A percentile compares a stretch with the other conserved stretches of the same genome.
These are phyloP conservation scores for Apteryx owenii DNA, from an alignment of 2,113 vertebrate species.

Conservation along the genomic window DNA sequence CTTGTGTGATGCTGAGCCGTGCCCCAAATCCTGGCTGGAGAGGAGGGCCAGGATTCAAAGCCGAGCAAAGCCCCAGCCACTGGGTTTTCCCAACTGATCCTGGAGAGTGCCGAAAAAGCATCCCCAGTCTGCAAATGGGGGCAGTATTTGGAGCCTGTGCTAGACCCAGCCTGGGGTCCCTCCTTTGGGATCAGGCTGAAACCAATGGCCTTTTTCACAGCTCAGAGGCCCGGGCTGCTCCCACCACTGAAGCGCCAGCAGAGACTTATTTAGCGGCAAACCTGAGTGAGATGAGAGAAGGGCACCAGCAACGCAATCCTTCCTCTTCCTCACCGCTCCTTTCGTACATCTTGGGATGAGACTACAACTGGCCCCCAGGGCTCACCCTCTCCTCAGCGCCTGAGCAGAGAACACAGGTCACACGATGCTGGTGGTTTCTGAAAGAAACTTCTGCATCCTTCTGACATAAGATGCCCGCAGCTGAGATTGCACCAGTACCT, in stretches of 20 bases:
- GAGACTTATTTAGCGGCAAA: not conserved
- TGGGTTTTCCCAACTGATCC: fast-evolving
- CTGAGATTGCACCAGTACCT: fast-evolving
- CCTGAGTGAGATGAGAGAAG: fast-evolving
- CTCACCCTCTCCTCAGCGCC: fast-evolving
- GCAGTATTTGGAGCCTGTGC: fast-evolving
- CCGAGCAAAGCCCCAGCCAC: not conserved
- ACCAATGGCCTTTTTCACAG: not conserved
- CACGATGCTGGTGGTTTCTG: fast-evolving
- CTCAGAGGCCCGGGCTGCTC: fast-evolving
- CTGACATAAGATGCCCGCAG: fast-evolving
- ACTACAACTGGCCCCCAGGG: fast-evolving
- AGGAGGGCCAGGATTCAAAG: fast-evolving
- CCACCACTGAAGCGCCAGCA: fast-evolving
- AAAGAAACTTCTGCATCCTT: fast-evolving
- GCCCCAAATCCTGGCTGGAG: fast-evolving
- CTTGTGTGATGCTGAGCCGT: fast-evolving
- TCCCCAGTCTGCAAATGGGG: fast-evolving
- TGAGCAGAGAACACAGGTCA: fast-evolving
- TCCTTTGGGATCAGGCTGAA: not conserved
- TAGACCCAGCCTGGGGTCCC: fast-evolving
- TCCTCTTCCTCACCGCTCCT: fast-evolving
- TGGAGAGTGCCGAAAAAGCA: not conserved
- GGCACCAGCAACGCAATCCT: fast-evolving
- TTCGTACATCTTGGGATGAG: fast-evolving